phyloP scores from a whole-genome alignment of 37 sponge, comb jelly and placozoan species.

The Lycopodina hypogea region DNA sequence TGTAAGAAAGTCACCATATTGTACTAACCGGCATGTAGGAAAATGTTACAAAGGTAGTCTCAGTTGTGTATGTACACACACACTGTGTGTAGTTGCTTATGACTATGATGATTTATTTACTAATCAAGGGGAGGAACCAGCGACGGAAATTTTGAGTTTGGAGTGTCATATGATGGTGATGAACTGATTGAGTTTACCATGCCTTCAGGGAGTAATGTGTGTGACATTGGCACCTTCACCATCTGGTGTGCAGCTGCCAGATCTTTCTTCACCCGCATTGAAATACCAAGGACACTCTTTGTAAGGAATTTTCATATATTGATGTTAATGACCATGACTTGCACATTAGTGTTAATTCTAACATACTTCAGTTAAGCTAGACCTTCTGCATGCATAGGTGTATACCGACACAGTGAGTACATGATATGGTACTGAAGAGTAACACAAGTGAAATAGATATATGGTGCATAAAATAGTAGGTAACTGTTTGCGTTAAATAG shows the following conservation, averaged over 20 bases:
- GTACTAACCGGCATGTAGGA: not conserved
- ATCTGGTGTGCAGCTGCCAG: slow-evolving; percentile 31
- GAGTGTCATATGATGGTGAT: not conserved
- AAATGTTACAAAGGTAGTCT: not conserved
- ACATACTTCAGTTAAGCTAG: too few species aligned
- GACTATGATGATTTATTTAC: not conserved
- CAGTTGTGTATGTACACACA: not conserved
- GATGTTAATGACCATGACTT: too few species aligned
- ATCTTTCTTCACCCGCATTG: slow-evolving; percentile 21
- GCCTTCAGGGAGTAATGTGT: slow-evolving; percentile 18
- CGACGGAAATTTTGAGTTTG: not conserved
- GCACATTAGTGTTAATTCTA: too few species aligned
- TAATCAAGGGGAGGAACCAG: not conserved
- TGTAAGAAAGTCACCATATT: not conserved
- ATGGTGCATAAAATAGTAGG: too few species aligned
- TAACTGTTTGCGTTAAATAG: too few species aligned
- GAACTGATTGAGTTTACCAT: slow-evolving; percentile 5
- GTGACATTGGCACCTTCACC: slow-evolving; percentile 50
- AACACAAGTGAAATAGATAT: too few species aligned
- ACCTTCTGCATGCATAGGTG: too few species aligned
- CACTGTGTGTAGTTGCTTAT: not conserved
- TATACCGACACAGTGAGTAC: too few species aligned
- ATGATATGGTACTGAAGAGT: too few species aligned
- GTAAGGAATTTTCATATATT: too few species aligned
- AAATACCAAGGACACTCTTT: slow-evolving; percentile 25